Percentiles rank a stretch among this genome's conserved stretches.
Conservation (phyloP, 1,140 invertebrate species). For the Neomicropteryx cornuta region DNA sequence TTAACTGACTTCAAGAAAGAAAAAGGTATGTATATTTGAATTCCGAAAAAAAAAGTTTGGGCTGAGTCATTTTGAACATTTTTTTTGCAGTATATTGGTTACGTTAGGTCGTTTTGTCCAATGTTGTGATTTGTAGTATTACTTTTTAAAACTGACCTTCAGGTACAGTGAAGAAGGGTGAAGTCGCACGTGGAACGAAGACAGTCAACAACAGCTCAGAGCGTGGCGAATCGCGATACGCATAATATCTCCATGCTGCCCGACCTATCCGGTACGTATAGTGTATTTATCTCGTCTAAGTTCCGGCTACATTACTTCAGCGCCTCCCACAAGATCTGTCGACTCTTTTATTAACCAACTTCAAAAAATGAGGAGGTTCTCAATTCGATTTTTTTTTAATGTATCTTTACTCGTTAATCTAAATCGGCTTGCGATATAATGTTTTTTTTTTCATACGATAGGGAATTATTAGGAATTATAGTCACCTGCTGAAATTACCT, state of each 20-base stretch:
- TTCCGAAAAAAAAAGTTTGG: too few relatives aligned
- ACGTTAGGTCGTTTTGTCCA: constrained; percentile 19
- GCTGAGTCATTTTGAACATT: too few relatives aligned
- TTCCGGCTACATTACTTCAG: not conserved
- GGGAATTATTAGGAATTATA: too few relatives aligned
- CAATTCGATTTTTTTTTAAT: too few relatives aligned
- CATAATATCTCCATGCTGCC: constrained; percentile 64
- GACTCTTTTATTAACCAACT: constrained; percentile 1
- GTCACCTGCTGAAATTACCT: too few relatives aligned
- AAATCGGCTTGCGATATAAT: too few relatives aligned
- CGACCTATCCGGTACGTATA: constrained; percentile 50
- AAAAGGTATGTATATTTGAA: too few relatives aligned
- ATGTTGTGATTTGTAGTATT: constrained; percentile 17
- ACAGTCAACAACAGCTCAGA: constrained; percentile 49
- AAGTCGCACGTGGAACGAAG: constrained; percentile 51
- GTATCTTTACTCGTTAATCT: too few relatives aligned
- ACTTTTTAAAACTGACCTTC: constrained; percentile 31
- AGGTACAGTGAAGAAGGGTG: constrained; percentile 46
- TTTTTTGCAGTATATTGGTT: too few relatives aligned
- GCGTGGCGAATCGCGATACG: constrained; percentile 54
- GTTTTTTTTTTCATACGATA: too few relatives aligned
- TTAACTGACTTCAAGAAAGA: too few relatives aligned
- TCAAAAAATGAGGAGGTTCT: too few relatives aligned
- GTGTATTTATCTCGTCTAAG: not conserved
- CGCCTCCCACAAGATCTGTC: not conserved